phyloP scores from a whole-genome alignment of 1,140 invertebrate species.

The Gonioctena quinquepunctata region DNA sequence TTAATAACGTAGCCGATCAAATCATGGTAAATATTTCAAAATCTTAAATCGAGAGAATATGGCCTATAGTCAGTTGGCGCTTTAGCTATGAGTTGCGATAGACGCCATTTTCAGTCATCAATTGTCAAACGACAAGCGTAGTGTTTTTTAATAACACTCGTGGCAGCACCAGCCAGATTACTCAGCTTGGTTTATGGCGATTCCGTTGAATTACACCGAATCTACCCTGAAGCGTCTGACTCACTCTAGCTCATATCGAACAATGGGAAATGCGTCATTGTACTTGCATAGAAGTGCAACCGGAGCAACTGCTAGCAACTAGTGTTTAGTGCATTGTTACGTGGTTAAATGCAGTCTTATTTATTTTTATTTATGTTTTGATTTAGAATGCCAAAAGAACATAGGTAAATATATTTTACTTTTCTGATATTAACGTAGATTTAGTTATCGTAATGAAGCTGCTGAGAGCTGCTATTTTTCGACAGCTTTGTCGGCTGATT shows the following conservation, averaged over 20 bases:
- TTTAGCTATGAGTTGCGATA: too few relatives aligned
- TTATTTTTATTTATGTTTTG: conserved; percentile 91
- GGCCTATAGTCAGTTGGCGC: too few relatives aligned
- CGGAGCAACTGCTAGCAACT: neutral
- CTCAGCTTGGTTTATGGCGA: too few relatives aligned
- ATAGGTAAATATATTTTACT: conserved; percentile 88
- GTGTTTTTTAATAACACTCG: too few relatives aligned
- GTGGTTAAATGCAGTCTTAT: conserved; percentile 94
- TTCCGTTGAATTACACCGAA: too few relatives aligned
- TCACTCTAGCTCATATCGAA: neutral
- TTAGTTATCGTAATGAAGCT: conserved; percentile 58
- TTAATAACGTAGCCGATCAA: too few relatives aligned
- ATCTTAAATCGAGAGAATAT: too few relatives aligned
- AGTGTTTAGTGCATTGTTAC: neutral
- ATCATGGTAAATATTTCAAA: too few relatives aligned
- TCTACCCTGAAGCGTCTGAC: too few relatives aligned
- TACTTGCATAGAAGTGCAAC: neutral
- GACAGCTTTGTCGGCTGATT: conserved; percentile 97
- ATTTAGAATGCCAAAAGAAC: conserved; percentile 84
- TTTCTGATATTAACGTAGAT: conserved; percentile 67
- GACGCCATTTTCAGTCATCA: too few relatives aligned
- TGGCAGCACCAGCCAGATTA: too few relatives aligned
- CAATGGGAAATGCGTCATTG: neutral
- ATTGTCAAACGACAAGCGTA: too few relatives aligned
- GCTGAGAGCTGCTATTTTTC: conserved; percentile 87